These are phyloP conservation scores for Patella caerulea DNA, from an alignment of 2,888 invertebrate genomes.

Conservation along the genomic window DNA sequence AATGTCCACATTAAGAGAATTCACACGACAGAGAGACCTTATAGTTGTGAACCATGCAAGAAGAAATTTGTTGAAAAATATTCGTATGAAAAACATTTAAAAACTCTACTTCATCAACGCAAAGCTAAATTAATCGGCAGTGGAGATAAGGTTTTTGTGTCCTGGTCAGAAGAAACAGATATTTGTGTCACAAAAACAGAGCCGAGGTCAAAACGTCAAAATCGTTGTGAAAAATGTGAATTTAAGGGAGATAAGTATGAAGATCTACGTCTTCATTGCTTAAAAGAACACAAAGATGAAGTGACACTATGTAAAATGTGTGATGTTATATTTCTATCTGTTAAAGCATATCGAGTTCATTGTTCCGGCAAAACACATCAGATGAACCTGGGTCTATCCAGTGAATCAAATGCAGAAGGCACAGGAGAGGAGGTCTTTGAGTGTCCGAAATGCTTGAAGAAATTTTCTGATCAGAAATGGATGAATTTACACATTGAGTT, in stretches of 20 bases:
- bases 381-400: constrained; percentile 39
- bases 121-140: constrained; percentile 6
- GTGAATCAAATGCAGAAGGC: constrained; percentile 35
- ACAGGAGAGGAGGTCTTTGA: constrained; percentile 37
- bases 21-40: constrained; percentile 45
- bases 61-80: constrained; percentile 44
- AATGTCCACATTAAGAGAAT: constrained; percentile 42
- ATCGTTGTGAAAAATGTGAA: constrained; percentile 62
- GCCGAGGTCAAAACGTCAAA: constrained; percentile 4
- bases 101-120: constrained; percentile 29
- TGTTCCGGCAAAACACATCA: constrained; percentile 57
- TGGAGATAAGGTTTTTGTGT: neutral
- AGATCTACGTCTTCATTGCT: constrained; percentile 60
- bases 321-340: constrained; percentile 55
- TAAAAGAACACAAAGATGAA: constrained; percentile 54
- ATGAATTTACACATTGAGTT: constrained; percentile 61
- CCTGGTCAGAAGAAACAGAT: neutral
- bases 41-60: constrained; percentile 42
- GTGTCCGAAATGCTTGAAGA: constrained; percentile 60
- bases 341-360: constrained; percentile 58
- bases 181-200: neutral
- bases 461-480: constrained; percentile 57
- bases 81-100: constrained; percentile 25
- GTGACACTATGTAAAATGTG: constrained; percentile 59
- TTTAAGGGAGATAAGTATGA: constrained; percentile 52